phyloP scores from a whole-genome alignment of 2,888 invertebrate genomes.

The Hetaerina titia region DNA sequence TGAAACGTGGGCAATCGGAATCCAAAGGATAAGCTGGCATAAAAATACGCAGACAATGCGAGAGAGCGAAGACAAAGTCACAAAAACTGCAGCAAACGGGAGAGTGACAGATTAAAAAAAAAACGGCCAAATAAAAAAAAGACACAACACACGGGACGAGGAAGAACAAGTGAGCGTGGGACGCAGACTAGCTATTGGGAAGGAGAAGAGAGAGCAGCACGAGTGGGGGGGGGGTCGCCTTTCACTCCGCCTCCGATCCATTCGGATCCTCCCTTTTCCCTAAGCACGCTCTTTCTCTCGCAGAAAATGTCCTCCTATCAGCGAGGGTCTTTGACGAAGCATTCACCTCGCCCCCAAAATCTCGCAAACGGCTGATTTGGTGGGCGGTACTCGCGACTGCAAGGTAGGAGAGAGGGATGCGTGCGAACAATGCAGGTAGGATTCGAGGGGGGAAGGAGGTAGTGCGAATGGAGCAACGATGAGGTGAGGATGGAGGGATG shows the following conservation, averaged over 20 bases:
- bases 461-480: background rate
- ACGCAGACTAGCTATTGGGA: background rate
- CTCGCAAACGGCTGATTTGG: conserved; percentile 33
- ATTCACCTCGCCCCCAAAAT: background rate
- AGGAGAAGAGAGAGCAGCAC: background rate
- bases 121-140: background rate
- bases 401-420: background rate
- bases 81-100: background rate
- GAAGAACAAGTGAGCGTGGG: background rate
- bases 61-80: background rate
- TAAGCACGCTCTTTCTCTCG: background rate
- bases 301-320: background rate
- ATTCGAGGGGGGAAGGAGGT: background rate
- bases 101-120: background rate
- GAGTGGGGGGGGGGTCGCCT: background rate
- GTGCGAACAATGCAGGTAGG: background rate
- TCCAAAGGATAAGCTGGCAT: background rate
- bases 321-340: background rate
- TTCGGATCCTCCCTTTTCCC: background rate
- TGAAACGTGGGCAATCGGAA: background rate
- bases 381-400: background rate
- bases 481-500: background rate
- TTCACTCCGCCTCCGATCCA: background rate
- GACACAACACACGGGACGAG: background rate
- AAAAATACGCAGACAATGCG: background rate